Percentiles rank a stretch among this genome's conserved stretches.
phyloP scores from a whole-genome alignment of 1,140 invertebrate species.

The Drosophila nannoptera region DNA sequence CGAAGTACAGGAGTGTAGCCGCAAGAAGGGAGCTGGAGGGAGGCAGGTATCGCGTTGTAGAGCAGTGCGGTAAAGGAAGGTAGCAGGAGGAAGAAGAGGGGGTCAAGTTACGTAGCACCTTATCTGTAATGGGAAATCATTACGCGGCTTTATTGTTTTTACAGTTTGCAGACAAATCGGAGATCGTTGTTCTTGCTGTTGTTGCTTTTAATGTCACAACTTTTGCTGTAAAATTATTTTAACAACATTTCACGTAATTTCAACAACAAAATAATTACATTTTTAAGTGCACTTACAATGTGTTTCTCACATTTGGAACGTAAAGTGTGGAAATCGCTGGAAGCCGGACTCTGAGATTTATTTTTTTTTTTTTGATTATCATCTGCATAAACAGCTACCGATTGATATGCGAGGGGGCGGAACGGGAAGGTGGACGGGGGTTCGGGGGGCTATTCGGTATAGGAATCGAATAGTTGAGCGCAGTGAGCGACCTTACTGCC shows the following conservation, averaged over 20 bases:
- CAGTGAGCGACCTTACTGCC: too few species aligned
- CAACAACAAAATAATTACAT: slow-evolving; percentile 64
- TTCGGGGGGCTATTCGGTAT: too few species aligned
- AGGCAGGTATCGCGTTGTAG: background rate
- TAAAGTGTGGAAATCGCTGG: slow-evolving; percentile 30
- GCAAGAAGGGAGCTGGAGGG: background rate
- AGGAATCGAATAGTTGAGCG: too few species aligned
- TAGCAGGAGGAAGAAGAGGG: slow-evolving; percentile 1
- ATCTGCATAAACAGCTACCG: too few species aligned
- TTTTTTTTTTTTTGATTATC: too few species aligned
- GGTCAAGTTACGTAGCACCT: slow-evolving; percentile 54
- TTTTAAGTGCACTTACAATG: slow-evolving; percentile 58
- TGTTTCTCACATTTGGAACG: slow-evolving; percentile 60
- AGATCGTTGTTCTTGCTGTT: slow-evolving; percentile 30
- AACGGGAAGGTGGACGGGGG: too few species aligned
- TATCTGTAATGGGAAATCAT: slow-evolving; percentile 76
- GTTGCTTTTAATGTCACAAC: slow-evolving; percentile 60
- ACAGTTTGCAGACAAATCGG: slow-evolving; percentile 58
- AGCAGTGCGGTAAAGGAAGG: background rate
- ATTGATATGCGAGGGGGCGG: too few species aligned
- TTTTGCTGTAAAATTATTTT: slow-evolving; percentile 72
- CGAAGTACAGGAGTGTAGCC: slow-evolving; percentile 39
- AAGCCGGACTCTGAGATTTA: background rate
- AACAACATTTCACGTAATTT: slow-evolving; percentile 73
- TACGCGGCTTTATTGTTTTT: slow-evolving; percentile 63